These are phyloP conservation scores for Centropristis striata DNA, from an alignment of 2,113 vertebrate genomes.

Conservation along the genomic window DNA sequence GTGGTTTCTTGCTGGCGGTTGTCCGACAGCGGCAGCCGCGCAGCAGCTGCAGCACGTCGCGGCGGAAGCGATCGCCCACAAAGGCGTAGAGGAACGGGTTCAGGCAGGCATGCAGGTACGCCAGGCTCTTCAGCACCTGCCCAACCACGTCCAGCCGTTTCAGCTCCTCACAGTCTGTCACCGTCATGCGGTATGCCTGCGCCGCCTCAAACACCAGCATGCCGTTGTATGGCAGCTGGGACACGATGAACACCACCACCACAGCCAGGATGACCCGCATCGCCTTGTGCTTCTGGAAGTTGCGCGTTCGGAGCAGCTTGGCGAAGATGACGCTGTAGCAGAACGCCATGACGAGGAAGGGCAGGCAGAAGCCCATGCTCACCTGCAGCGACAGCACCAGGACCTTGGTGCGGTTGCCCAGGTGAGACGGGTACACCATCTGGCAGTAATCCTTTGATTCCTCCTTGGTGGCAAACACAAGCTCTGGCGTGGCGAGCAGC, in stretches of 20 bases:
- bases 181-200: slow-evolving; percentile 65
- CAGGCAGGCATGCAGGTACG: slow-evolving; percentile 91
- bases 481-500: slow-evolving; percentile 87
- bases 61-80: slow-evolving; percentile 88
- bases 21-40: slow-evolving; percentile 42
- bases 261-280: slow-evolving; percentile 88
- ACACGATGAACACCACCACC: slow-evolving; percentile 86
- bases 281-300: slow-evolving; percentile 90
- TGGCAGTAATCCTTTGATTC: slow-evolving; percentile 71
- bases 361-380: slow-evolving; percentile 89
- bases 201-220: slow-evolving; percentile 85
- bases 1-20: slow-evolving; percentile 4
- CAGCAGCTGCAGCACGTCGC: slow-evolving; percentile 80
- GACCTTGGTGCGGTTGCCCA: slow-evolving; percentile 79
- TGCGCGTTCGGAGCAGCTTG: slow-evolving; percentile 87
- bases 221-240: slow-evolving; percentile 91
- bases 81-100: slow-evolving; percentile 93
- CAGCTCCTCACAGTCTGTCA: slow-evolving; percentile 76
- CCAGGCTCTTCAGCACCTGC: slow-evolving; percentile 89
- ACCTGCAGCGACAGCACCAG: slow-evolving; percentile 85
- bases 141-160: slow-evolving; percentile 73
- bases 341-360: slow-evolving; percentile 87
- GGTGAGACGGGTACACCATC: slow-evolving; percentile 72
- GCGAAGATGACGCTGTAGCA: slow-evolving; percentile 89
- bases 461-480: slow-evolving; percentile 81